Base-by-base conservation (phyloP, 2,888 invertebrate genomes). In the Drosophila kambysellisi region DNA sequence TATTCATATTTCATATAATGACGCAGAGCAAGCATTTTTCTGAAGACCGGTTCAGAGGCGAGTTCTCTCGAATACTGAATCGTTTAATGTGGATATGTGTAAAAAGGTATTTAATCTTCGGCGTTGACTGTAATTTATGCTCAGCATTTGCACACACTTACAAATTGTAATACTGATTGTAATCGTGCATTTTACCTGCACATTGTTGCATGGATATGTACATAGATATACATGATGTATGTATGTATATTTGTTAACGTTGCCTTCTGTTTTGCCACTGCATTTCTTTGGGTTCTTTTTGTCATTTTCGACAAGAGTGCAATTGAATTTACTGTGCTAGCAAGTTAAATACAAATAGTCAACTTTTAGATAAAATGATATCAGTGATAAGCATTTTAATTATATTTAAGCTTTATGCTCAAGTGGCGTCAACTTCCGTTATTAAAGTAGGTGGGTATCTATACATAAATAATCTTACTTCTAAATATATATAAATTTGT, bases 391-490 rank as follows among this genome's bases (percentile, higher is more conserved):
- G 7, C 2, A 25, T 74, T 53, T 30, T 74, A 25, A 12, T 70
- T 0, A 25, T 20, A 11, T 46, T 62, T 0, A 56, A 35, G 51
- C 0, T 63, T 30, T n/a, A 25, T 15, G 33, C 35, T 17, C 46
- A 33, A 17, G 66, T 53, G 17, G n/a, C 25, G 7, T 32, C 79
- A 25, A 59, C 51, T 29, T 74, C 88, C 1, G 53, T 81, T 11
- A 66, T 82, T 50, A 74, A 70, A 71, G 58, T 82, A 43, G 82
- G 81, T 85, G 51, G 0, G 59, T 56, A 33, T 30, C 7, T 37
- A 1, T 15, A 8, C 25, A 12, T 8, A 15, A 25, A 25, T 15
- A 33, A 35, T 39, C 41, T 11, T 12, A 12, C 2, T 25, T 4
- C 6, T 12, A 17, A 1, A 9, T 35, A 32, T 15, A 2, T 12